Conservation (phyloP, 1,140 invertebrate genomes). For the Aphaenogaster ashmeadi region DNA sequence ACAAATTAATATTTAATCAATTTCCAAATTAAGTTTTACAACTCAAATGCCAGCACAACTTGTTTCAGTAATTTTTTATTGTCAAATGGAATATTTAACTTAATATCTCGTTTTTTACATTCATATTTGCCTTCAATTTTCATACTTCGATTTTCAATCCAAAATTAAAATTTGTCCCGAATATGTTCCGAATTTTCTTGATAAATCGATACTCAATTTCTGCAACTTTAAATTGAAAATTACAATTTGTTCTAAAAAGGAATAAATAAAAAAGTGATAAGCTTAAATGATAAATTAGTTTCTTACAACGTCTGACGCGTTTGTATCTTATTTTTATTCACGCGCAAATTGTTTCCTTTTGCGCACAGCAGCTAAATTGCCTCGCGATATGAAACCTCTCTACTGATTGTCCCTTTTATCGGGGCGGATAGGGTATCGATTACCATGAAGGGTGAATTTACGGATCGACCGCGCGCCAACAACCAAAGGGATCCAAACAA, state of each 20-base stretch:
- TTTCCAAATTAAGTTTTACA: neutral
- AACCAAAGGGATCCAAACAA: slow-evolving; percentile 71
- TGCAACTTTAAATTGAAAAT: neutral
- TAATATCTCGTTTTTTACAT: neutral
- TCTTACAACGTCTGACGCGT: neutral
- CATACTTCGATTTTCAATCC: neutral
- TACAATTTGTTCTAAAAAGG: neutral
- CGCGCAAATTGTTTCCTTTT: slow-evolving; percentile 23
- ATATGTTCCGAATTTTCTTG: neutral
- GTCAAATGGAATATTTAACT: neutral
- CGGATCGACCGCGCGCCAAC: slow-evolving; percentile 40
- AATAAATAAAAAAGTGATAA: neutral
- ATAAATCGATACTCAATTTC: neutral
- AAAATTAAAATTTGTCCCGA: neutral
- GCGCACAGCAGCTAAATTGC: slow-evolving; percentile 20
- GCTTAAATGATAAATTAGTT: slow-evolving; percentile 22
- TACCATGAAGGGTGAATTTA: slow-evolving; percentile 71
- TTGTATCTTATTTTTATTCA: slow-evolving; percentile 9
- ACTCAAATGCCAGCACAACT: no score
- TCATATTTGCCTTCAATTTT: neutral
- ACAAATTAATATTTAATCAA: neutral
- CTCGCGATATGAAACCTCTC: slow-evolving; percentile 46
- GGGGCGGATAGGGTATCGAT: slow-evolving; percentile 63
- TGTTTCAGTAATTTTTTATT: neutral
- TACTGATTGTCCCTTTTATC: slow-evolving; percentile 71